Percentiles rank a stretch among this genome's conserved stretches.
Evolutionary conservation across 2,888 invertebrate species (phyloP).

Genomic region (Drosophila differens): DNA sequence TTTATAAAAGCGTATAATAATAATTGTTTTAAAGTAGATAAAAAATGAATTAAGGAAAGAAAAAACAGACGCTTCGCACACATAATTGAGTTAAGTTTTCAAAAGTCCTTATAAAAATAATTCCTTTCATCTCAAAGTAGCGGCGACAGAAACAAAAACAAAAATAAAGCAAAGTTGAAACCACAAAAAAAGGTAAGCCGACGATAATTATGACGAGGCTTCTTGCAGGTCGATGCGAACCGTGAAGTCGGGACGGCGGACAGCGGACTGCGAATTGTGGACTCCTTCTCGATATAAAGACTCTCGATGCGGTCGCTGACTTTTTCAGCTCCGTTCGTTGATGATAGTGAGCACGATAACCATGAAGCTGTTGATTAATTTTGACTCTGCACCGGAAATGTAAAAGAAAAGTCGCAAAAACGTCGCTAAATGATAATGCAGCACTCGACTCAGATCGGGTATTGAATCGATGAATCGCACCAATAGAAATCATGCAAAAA

Average conservation of each 20-base stretch:
- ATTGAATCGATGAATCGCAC: slow-evolving; percentile 26
- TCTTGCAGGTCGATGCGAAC: slow-evolving; percentile 29
- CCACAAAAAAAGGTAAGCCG: slow-evolving; percentile 35
- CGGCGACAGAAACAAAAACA: slow-evolving; percentile 3
- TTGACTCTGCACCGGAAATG: slow-evolving; percentile 75
- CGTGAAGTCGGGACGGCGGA: not conserved
- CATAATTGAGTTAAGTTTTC: slow-evolving; percentile 54
- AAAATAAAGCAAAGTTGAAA: slow-evolving; percentile 12
- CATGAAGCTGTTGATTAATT: slow-evolving; percentile 81
- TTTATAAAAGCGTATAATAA: slow-evolving; percentile 3
- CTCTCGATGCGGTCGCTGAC: slow-evolving; percentile 55
- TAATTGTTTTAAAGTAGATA: not conserved
- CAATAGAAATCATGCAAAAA: slow-evolving; percentile 56
- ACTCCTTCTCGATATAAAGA: slow-evolving; percentile 21
- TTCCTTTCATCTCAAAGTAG: slow-evolving; percentile 45
- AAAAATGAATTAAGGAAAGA: not conserved
- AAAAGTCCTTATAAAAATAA: slow-evolving; percentile 50
- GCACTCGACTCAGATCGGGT: slow-evolving; percentile 28
- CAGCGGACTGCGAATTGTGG: not conserved
- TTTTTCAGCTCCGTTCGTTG: slow-evolving; percentile 38
- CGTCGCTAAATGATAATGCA: slow-evolving; percentile 72
- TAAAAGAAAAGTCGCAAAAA: slow-evolving; percentile 60
- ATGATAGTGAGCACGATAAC: slow-evolving; percentile 58
- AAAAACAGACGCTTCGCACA: slow-evolving; percentile 1
- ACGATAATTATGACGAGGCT: slow-evolving; percentile 76